Percentiles rank a stretch among this genome's conserved stretches.
These are phyloP conservation scores for Gallinago undulata DNA, from an alignment of 2,113 vertebrate genomes.

Conservation along the genomic window DNA sequence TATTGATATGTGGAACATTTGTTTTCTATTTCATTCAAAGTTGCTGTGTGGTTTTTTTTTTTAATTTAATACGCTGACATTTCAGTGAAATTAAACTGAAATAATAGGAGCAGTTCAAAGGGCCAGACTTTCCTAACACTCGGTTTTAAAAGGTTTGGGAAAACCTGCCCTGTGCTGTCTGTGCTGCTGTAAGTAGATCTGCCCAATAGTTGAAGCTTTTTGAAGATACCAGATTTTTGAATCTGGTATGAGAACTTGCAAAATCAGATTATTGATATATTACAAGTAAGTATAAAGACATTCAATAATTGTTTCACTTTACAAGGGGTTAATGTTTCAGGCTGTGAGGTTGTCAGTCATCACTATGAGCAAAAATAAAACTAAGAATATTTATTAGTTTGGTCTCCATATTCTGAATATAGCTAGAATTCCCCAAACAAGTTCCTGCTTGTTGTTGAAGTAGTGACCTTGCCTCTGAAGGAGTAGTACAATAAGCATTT, in stretches of 20 bases:
- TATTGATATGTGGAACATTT: not conserved
- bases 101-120: not conserved
- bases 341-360: not conserved
- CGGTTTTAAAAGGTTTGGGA: not conserved
- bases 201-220: not conserved
- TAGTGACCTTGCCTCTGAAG: not conserved
- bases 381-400: constrained; percentile 15
- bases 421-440: not conserved
- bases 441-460: not conserved
- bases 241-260: not conserved
- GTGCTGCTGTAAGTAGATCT: not conserved
- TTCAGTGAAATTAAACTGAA: not conserved
- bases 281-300: not conserved
- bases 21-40: not conserved
- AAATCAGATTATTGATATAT: not conserved
- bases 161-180: not conserved
- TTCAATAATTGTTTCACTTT: constrained; percentile 1
- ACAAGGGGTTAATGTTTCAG: not conserved
- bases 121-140: not conserved
- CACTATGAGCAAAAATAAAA: not conserved
- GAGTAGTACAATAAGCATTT: not conserved
- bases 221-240: not conserved
- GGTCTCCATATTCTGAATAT: not conserved
- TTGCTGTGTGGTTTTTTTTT: not conserved
- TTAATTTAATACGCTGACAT: not conserved